phyloP scores from a whole-genome alignment of 1,140 invertebrate genomes.

The Metaphire vulgaris region DNA sequence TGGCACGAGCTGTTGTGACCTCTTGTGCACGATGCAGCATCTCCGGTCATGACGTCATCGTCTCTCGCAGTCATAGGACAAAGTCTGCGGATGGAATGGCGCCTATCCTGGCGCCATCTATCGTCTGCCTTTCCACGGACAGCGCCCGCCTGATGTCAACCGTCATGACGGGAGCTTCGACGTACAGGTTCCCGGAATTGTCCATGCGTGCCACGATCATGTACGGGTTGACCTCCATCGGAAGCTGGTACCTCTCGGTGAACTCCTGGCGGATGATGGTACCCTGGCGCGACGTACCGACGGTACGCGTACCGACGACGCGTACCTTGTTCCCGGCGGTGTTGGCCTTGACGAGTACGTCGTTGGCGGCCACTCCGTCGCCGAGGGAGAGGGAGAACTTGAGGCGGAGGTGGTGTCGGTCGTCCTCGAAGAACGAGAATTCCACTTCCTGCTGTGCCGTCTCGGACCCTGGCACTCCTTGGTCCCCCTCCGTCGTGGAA shows the following conservation, averaged over 20 bases:
- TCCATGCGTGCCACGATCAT: constrained; percentile 26
- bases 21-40: neutral
- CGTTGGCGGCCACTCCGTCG: neutral
- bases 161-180: constrained; percentile 21
- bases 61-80: neutral
- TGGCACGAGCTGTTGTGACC: neutral
- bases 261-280: constrained; percentile 8
- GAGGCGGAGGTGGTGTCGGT: neutral
- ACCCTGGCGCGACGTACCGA: neutral
- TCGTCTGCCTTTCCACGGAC: neutral
- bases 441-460: constrained; percentile 15
- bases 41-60: neutral
- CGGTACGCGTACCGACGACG: constrained; percentile 14
- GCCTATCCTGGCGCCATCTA: neutral
- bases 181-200: constrained; percentile 15
- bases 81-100: neutral
- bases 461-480: neutral
- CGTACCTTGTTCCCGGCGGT: constrained; percentile 18
- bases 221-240: constrained; percentile 27
- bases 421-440: constrained; percentile 21
- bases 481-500: neutral
- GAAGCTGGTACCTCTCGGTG: constrained; percentile 18
- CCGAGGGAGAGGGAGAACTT: constrained; percentile 16
- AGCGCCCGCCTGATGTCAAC: neutral
- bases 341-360: constrained; percentile 28